Base-by-base conservation (phyloP, 2,888 invertebrate genomes). In the Holacanthella duospinosa region DNA sequence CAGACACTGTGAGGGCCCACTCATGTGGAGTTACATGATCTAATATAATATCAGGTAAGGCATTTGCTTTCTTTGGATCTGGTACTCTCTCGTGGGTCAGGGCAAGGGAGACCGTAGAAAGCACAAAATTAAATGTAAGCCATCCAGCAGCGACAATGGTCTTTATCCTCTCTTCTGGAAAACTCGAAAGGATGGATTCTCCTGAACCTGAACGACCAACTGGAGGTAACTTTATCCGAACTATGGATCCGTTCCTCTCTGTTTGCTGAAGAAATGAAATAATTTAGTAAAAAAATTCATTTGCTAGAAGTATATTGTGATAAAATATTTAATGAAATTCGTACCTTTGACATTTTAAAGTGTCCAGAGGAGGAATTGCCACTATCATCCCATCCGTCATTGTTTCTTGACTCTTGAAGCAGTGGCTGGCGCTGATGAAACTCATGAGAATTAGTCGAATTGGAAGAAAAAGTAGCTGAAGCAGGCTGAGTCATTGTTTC, bases 1-100 rank as follows among this genome's bases (percentile, higher is more conserved):
- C 93, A 61, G 90, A 90, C 65, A 88, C 86, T 76, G 84, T 82
- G 63, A 93, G 82, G 48, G 87, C 90, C 88, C 89, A 89, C 61
- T 75, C 75, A 71, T 85, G 80, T 64, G 86, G 83, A 64, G 81
- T 81, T 67, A 91, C 82, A 76, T 86, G 84, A 78, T 89, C 88
- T 74, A 93, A 82, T 75, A 91, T 82, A 70, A 89, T 81, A 79
- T 93, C 93, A 63, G 88, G 88, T 73, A 93, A 84, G 61, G 92
- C 92, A 64, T 82, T 81, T 75, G 86, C 86, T 6, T 80, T 80
- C 66, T 82, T 81, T 69, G 87, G 80, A 79, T 89, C 87, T 56
- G 93, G 93, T 72, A 93, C 84, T 71, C 87, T 83, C 77, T 93
- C 92, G 80, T 93, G 93, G 66, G 91, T 87, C 76, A 89, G 79